Percentiles rank a stretch among this genome's conserved stretches.
These are phyloP conservation scores for Ryuthela nishihirai DNA, from an alignment of 2,888 invertebrate genomes.

Conservation along the genomic window DNA sequence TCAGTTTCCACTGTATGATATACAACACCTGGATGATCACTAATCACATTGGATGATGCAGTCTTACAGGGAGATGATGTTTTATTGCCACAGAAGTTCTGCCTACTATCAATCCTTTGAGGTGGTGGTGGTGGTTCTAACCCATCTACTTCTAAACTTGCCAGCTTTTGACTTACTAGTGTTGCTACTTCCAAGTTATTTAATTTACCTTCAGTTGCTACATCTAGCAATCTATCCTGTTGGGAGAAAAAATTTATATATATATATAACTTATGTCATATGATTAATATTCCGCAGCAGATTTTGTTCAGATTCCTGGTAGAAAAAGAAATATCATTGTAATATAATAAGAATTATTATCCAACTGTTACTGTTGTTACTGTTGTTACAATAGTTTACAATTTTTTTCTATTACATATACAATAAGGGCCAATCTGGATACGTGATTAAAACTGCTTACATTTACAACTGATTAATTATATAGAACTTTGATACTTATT, in stretches of 20 bases:
- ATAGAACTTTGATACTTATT: too few species aligned
- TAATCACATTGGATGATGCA: slow-evolving; percentile 6
- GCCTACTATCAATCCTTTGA: slow-evolving; percentile 31
- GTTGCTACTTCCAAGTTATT: slow-evolving; percentile 47
- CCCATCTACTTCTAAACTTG: slow-evolving; percentile 21
- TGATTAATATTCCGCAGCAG: too few species aligned
- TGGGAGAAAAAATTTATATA: slow-evolving; percentile 17
- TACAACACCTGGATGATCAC: slow-evolving; percentile 3
- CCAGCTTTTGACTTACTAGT: slow-evolving; percentile 41
- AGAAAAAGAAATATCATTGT: too few species aligned
- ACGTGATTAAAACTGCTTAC: too few species aligned
- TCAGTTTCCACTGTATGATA: slow-evolving; percentile 33
- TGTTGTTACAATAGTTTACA: too few species aligned
- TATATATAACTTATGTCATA: too few species aligned
- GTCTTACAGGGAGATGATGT: slow-evolving; percentile 20
- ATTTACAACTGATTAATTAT: too few species aligned
- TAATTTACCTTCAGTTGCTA: slow-evolving; percentile 44
- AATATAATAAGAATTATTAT: too few species aligned
- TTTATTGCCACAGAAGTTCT: slow-evolving; percentile 9
- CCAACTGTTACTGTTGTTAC: too few species aligned
- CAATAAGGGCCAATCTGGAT: too few species aligned
- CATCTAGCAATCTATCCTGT: slow-evolving; percentile 54
- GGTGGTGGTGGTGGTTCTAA: slow-evolving; percentile 25
- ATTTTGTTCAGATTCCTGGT: too few species aligned
- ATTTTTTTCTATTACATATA: too few species aligned